phyloP scores from a whole-genome alignment of 2,888 invertebrate genomes.

The Ennomos fuscantarius region DNA sequence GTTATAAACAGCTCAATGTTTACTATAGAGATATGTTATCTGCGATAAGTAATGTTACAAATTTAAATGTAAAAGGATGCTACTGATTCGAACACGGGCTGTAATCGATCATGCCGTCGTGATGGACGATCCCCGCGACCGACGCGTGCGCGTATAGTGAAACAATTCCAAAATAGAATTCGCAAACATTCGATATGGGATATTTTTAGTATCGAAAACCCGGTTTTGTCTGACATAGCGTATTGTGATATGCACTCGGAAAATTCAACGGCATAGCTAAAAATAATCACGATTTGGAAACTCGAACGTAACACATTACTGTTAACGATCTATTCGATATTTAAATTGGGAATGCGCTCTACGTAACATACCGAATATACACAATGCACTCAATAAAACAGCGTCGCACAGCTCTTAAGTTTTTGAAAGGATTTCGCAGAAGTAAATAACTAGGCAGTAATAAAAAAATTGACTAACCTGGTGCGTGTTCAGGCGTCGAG shows the following conservation, averaged over 20 bases:
- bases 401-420: slow-evolving; percentile 61
- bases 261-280: slow-evolving; percentile 66
- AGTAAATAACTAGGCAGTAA: slow-evolving; percentile 23
- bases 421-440: slow-evolving; percentile 57
- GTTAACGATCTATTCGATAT: slow-evolving; percentile 45
- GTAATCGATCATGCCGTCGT: slow-evolving; percentile 24
- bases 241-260: slow-evolving; percentile 78
- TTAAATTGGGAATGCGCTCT: slow-evolving; percentile 36
- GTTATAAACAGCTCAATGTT: slow-evolving; percentile 45
- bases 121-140: slow-evolving; percentile 18
- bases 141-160: slow-evolving; percentile 48
- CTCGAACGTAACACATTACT: slow-evolving; percentile 52
- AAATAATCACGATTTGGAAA: slow-evolving; percentile 65
- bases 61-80: slow-evolving; percentile 32
- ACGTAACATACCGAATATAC: slow-evolving; percentile 32
- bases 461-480: slow-evolving; percentile 70
- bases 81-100: slow-evolving; percentile 10
- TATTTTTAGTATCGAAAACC: slow-evolving; percentile 82
- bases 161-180: slow-evolving; percentile 80
- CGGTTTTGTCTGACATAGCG: slow-evolving; percentile 75
- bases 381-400: slow-evolving; percentile 31
- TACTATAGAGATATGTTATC: slow-evolving; percentile 37
- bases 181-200: slow-evolving; percentile 82
- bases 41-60: slow-evolving; percentile 1
- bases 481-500: slow-evolving; percentile 74